Evolutionary conservation across 2,113 vertebrate genomes (phyloP).

Genomic region (Eulacestoma nigropectus): DNA sequence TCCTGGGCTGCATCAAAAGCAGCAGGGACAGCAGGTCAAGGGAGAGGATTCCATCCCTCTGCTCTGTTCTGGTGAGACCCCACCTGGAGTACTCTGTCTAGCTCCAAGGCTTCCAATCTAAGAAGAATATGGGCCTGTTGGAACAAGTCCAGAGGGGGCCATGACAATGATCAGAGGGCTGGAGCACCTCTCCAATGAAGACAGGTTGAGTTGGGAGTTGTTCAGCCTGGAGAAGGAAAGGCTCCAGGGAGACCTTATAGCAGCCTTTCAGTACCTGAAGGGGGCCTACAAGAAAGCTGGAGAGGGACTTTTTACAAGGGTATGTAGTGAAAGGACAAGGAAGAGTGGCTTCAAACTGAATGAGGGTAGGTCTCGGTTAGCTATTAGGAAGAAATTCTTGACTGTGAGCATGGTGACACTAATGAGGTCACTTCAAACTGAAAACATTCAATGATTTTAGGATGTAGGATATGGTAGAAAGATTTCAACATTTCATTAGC

Average conservation of each 20-base stretch:
- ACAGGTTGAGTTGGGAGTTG: not conserved
- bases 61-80: not conserved
- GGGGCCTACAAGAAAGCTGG: not conserved
- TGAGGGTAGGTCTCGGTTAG: not conserved
- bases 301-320: not conserved
- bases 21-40: fast-evolving
- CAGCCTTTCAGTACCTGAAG: not conserved
- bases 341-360: not conserved
- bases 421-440: not conserved
- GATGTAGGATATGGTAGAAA: not conserved
- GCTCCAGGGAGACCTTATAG: not conserved
- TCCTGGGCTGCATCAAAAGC: not conserved
- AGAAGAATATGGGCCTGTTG: not conserved
- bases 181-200: not conserved
- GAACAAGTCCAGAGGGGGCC: not conserved
- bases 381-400: not conserved
- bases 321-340: not conserved
- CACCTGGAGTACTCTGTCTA: not conserved
- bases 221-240: not conserved
- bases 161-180: not conserved
- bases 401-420: not conserved
- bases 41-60: not conserved
- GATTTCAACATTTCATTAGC: not conserved
- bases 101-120: not conserved
- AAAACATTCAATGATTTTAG: not conserved